Percentiles rank a stretch among this genome's conserved stretches.
Conservation (phyloP, 2,888 invertebrate species). For the Drosophila lutescens region DNA sequence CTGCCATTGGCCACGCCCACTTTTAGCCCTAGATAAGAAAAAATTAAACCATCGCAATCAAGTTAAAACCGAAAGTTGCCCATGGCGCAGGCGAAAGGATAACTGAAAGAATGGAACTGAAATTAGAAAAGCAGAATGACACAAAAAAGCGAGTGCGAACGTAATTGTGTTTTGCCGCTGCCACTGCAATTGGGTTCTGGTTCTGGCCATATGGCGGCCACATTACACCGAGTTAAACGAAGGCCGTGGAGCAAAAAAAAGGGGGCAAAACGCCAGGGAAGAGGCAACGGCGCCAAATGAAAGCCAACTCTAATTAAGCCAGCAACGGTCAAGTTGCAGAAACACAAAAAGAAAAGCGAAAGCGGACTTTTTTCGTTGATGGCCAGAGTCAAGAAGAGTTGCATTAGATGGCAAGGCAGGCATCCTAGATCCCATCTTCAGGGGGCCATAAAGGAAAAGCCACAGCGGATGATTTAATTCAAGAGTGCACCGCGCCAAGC, state of each 20-base stretch:
- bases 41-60: conserved; percentile 48
- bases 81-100: conserved; percentile 27
- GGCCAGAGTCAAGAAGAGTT: conserved; percentile 16
- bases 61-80: conserved; percentile 62
- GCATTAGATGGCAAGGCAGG: conserved; percentile 7
- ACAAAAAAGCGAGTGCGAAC: conserved; percentile 35
- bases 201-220: conserved; percentile 60
- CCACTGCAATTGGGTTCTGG: conserved; percentile 29
- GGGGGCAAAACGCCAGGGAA: conserved; percentile 16
- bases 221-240: conserved; percentile 48
- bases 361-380: conserved; percentile 21
- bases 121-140: conserved; percentile 55
- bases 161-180: conserved; percentile 61
- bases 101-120: conserved; percentile 47
- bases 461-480: conserved; percentile 59
- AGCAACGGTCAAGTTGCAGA: conserved; percentile 56
- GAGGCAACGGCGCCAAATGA: conserved; percentile 28
- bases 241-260: conserved; percentile 18
- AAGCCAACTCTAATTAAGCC: conserved; percentile 68
- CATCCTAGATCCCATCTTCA: conserved; percentile 14
- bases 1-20: conserved; percentile 49
- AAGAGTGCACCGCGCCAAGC: conserved; percentile 47
- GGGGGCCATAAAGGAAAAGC: conserved; percentile 8
- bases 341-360: conserved; percentile 32
- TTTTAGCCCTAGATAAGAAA: conserved; percentile 23